A percentile compares a stretch with the other conserved stretches of the same genome.
phyloP scores from a whole-genome alignment of 2,797 vertebrate species.

The Scomberomorus guttatus region DNA sequence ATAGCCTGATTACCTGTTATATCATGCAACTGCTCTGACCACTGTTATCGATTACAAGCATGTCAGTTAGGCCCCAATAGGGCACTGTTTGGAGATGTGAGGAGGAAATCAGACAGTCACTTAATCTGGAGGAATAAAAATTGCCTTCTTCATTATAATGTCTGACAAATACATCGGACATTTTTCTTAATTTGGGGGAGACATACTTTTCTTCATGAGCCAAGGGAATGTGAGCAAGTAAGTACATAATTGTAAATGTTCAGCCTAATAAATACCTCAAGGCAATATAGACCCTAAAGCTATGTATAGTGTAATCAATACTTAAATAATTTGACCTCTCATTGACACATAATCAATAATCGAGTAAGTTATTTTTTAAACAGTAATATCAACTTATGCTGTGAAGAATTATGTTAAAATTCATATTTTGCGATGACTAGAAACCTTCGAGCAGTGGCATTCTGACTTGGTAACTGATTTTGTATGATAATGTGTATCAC shows the following conservation, averaged over 20 bases:
- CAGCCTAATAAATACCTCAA: not conserved
- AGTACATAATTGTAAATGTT: not conserved
- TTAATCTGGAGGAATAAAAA: not conserved
- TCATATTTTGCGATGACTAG: not conserved
- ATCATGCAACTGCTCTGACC: not conserved
- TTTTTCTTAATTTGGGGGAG: not conserved
- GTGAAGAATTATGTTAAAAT: not conserved
- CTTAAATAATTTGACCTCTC: not conserved
- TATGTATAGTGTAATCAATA: not conserved
- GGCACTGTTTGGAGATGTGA: slow-evolving; percentile 9
- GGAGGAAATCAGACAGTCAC: not conserved
- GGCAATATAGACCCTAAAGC: not conserved
- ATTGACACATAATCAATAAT: too few relatives aligned
- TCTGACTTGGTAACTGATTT: not conserved
- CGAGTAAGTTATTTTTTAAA: too few relatives aligned
- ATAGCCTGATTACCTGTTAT: not conserved
- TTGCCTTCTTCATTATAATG: not conserved
- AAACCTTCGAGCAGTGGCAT: not conserved
- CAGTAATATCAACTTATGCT: not conserved
- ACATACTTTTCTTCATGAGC: not conserved
- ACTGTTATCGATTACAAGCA: slow-evolving; percentile 4
- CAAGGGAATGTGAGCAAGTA: not conserved
- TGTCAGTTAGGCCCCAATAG: slow-evolving; percentile 1
- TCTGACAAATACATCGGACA: slow-evolving; percentile 3
- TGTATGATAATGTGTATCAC: not conserved